Conservation (phyloP, 2,888 invertebrate species). For the Phaedon cochleariae region DNA sequence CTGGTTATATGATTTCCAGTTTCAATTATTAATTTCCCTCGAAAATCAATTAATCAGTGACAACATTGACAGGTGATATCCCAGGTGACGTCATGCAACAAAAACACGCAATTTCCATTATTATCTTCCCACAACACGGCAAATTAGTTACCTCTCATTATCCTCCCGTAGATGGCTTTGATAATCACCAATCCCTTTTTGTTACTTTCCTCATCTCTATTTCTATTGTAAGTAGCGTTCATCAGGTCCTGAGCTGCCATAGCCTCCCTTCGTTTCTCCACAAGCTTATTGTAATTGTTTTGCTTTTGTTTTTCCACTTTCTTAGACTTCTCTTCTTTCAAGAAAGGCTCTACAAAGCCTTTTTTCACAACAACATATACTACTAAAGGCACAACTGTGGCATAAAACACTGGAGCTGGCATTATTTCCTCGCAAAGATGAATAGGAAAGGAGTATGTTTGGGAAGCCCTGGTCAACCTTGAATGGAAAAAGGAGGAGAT, state of each 20-base stretch:
- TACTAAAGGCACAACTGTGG: slow-evolving; percentile 86
- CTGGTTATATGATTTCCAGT: no score
- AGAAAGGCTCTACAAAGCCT: slow-evolving; percentile 84
- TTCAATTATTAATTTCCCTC: no score
- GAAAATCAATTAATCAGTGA: no score
- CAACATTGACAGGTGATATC: no score
- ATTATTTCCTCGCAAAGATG: slow-evolving; percentile 89
- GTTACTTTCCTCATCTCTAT: slow-evolving; percentile 80
- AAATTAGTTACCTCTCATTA: slow-evolving; percentile 58
- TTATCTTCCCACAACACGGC: neutral
- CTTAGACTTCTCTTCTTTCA: slow-evolving; percentile 77
- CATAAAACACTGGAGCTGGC: slow-evolving; percentile 92
- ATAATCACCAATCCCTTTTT: slow-evolving; percentile 87
- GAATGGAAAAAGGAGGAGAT: slow-evolving; percentile 39
- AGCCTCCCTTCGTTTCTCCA: slow-evolving; percentile 85
- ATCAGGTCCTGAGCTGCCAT: slow-evolving; percentile 88
- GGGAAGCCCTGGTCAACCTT: slow-evolving; percentile 86
- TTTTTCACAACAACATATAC: slow-evolving; percentile 85
- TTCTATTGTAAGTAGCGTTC: slow-evolving; percentile 88
- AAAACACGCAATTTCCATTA: no score
- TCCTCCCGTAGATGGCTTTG: slow-evolving; percentile 83
- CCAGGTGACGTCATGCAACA: no score
- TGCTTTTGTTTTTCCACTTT: slow-evolving; percentile 85
- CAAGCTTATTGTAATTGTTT: slow-evolving; percentile 78
- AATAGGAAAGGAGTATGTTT: slow-evolving; percentile 88